phyloP scores from a whole-genome alignment of 2,888 invertebrate genomes.

The Yponomeuta evonymella region DNA sequence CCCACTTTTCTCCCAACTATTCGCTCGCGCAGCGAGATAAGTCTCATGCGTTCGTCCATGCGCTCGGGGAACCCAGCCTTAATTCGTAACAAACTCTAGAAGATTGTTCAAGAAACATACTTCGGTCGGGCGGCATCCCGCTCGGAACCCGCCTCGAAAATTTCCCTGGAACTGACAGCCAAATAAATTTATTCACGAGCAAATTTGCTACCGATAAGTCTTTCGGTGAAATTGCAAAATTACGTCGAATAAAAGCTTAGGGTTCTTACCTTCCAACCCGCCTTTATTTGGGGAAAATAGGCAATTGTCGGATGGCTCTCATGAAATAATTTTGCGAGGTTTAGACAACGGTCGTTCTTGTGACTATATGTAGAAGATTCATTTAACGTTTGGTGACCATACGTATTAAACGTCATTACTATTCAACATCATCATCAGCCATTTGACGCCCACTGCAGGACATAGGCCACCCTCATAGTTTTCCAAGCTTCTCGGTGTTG shows the following conservation, averaged over 20 bases:
- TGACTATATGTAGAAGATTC: no score
- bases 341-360: no score
- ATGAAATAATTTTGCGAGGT: not conserved
- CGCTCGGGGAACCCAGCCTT: not conserved
- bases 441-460: no score
- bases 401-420: no score
- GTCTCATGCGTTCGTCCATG: no score
- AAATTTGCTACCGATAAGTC: not conserved
- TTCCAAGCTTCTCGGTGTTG: no score
- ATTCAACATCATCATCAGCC: no score
- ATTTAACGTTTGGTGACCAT: no score
- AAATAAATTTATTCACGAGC: not conserved
- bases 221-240: not conserved
- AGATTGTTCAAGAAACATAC: not conserved
- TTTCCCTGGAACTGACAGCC: not conserved
- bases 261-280: not conserved
- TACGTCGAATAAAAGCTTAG: not conserved
- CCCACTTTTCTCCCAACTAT: no score
- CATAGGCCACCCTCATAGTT: no score
- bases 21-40: no score
- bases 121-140: not conserved
- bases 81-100: not conserved
- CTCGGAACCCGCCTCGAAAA: not conserved
- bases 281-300: not conserved
- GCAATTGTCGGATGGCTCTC: not conserved